phyloP scores from a whole-genome alignment of 2,113 vertebrate species.

The Meles meles region DNA sequence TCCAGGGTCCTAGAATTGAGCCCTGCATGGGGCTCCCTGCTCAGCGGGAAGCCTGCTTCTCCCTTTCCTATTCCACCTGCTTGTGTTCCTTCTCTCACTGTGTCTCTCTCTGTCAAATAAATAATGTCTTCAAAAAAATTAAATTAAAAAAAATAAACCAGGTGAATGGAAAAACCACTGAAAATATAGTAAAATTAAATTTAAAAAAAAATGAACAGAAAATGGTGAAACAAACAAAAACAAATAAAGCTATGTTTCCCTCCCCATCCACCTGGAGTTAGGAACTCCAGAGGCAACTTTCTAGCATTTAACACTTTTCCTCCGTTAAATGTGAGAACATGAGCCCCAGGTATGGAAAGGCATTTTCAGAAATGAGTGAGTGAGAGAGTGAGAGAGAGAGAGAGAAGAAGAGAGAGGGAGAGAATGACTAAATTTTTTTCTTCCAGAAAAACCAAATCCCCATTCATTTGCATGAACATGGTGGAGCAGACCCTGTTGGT shows the following conservation, averaged over 20 bases:
- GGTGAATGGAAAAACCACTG: no score
- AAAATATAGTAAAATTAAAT: not conserved
- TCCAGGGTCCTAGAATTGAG: no score
- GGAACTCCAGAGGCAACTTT: not conserved
- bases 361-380: not conserved
- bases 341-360: not conserved
- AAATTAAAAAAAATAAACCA: no score
- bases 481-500: not conserved
- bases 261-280: not conserved
- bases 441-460: slow-evolving; percentile 1
- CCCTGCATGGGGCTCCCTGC: no score
- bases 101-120: no score
- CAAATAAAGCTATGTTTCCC: not conserved
- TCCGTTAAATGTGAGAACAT: not conserved
- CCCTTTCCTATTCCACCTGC: no score
- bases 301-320: not conserved
- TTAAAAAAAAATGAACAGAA: slow-evolving; percentile 37
- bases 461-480: not conserved
- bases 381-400: no score
- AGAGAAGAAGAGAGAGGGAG: no score
- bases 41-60: no score
- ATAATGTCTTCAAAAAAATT: no score
- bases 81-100: no score
- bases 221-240: slow-evolving; percentile 16
- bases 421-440: not conserved